These are phyloP conservation scores for Popillia japonica DNA, from an alignment of 1,140 invertebrate species.

Conservation along the genomic window DNA sequence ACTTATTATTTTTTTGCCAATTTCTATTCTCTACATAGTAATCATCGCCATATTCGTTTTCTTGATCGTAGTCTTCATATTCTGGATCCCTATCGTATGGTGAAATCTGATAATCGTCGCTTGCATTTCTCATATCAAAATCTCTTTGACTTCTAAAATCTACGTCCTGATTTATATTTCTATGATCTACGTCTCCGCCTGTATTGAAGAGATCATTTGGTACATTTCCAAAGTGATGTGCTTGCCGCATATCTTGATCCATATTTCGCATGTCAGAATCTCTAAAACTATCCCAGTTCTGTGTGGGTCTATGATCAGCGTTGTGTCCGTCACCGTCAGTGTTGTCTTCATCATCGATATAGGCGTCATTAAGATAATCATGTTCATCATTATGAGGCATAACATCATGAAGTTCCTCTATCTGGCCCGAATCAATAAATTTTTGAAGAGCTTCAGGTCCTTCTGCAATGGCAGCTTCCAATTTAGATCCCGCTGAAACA, in stretches of 20 bases:
- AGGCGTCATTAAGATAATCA: constrained; percentile 63
- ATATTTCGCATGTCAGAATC: constrained; percentile 50
- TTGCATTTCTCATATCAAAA: constrained; percentile 49
- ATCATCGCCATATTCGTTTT: constrained; percentile 43
- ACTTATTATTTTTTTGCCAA: constrained; percentile 45
- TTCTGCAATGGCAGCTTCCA: constrained; percentile 76
- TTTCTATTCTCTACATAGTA: constrained; percentile 47
- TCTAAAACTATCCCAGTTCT: constrained; percentile 19
- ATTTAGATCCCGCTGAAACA: constrained; percentile 71
- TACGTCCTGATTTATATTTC: constrained; percentile 44
- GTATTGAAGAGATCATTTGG: constrained; percentile 36
- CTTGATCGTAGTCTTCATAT: constrained; percentile 42
- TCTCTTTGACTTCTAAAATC: constrained; percentile 50
- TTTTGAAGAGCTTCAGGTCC: constrained; percentile 79
- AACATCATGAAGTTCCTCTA: constrained; percentile 79
- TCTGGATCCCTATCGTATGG: constrained; percentile 39
- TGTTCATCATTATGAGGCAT: constrained; percentile 71
- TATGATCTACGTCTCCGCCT: constrained; percentile 45
- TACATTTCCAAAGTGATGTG: constrained; percentile 34
- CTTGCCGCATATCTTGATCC: constrained; percentile 50
- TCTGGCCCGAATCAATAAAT: constrained; percentile 77
- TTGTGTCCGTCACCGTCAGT: background rate
- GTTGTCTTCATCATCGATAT: constrained; percentile 58
- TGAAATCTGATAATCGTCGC: constrained; percentile 5
- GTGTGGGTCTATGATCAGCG: background rate